These are phyloP conservation scores for Uria lomvia DNA, from an alignment of 2,113 vertebrate species.

Conservation along the genomic window DNA sequence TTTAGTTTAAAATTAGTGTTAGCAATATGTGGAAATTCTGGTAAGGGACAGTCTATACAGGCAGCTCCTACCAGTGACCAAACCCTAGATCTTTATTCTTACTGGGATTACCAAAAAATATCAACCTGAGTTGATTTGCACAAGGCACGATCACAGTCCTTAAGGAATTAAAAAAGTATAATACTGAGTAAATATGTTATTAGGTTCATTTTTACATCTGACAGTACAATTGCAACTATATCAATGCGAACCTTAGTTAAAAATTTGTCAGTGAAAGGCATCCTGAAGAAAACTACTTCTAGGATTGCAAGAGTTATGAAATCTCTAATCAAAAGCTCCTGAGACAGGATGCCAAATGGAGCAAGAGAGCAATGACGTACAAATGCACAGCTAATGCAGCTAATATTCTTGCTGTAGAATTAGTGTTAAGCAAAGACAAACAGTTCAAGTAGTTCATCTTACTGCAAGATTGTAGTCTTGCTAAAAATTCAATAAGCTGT, in stretches of 20 bases:
- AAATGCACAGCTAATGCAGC: neutral
- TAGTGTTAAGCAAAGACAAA: neutral
- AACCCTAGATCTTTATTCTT: neutral
- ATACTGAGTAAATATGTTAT: neutral
- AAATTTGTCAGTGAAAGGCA: neutral
- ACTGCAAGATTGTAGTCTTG: neutral
- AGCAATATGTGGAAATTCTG: neutral
- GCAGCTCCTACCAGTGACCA: neutral
- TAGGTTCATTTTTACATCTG: neutral
- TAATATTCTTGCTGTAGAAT: neutral
- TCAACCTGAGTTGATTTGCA: neutral
- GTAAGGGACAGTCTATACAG: neutral
- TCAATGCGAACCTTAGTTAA: neutral
- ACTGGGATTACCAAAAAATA: neutral
- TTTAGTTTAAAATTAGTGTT: neutral
- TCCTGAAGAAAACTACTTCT: neutral
- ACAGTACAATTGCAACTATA: neutral
- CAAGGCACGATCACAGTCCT: neutral
- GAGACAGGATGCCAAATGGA: neutral
- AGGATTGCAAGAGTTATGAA: neutral
- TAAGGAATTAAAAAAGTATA: neutral
- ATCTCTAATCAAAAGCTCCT: neutral
- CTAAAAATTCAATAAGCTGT: neutral
- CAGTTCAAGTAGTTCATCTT: neutral
- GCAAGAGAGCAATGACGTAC: neutral